These are phyloP conservation scores for Pissodes strobi DNA, from an alignment of 1,140 invertebrate genomes.

Conservation along the genomic window DNA sequence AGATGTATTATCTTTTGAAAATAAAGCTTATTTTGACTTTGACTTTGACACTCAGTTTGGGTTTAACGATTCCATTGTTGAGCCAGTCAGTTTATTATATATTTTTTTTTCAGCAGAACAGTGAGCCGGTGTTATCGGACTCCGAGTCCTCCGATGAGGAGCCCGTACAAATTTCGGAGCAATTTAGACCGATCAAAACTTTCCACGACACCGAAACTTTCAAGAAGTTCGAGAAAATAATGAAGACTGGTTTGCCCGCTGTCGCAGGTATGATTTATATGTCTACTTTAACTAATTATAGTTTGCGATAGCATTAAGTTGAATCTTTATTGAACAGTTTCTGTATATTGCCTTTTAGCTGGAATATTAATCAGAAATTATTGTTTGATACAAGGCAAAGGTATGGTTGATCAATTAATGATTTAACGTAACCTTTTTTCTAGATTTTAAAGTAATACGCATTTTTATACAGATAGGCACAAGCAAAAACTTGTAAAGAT, in stretches of 20 bases:
- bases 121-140: background rate
- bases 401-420: background rate
- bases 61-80: no score
- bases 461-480: slow-evolving; percentile 22
- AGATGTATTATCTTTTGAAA: no score
- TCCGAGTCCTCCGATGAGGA: background rate
- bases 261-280: slow-evolving; percentile 20
- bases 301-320: no score
- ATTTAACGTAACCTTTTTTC: background rate
- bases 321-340: no score
- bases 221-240: slow-evolving; percentile 30
- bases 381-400: no score
- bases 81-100: no score
- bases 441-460: background rate
- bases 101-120: no score
- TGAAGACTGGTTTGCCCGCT: slow-evolving; percentile 26
- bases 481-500: slow-evolving; percentile 36
- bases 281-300: no score
- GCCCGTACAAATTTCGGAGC: background rate
- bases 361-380: no score
- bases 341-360: no score
- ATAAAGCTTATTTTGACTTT: no score
- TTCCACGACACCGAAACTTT: slow-evolving; percentile 28
- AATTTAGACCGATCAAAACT: slow-evolving; percentile 4
- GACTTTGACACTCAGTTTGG: no score